These are phyloP conservation scores for Perithous albicinctus DNA, from an alignment of 2,888 invertebrate species.

Conservation along the genomic window DNA sequence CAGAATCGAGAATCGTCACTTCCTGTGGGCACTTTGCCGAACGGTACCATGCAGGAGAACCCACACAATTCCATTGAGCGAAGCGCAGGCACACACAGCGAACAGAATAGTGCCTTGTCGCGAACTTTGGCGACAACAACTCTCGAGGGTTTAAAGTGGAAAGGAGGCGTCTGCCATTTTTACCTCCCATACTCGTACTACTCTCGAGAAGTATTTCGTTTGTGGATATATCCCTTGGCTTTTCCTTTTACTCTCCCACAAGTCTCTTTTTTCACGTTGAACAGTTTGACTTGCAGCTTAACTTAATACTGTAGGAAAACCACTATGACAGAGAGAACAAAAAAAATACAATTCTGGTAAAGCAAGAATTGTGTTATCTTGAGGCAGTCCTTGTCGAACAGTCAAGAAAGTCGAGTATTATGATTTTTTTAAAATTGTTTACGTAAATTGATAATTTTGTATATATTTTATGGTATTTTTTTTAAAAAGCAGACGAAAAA, in stretches of 20 bases:
- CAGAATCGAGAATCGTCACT: conserved; percentile 58
- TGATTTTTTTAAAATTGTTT: no score
- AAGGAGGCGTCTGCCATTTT: conserved; percentile 6
- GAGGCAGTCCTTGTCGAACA: no score
- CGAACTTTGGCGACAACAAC: conserved; percentile 8
- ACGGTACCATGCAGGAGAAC: background rate
- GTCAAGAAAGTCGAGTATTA: no score
- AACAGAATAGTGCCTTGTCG: conserved; percentile 10
- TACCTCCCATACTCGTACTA: background rate
- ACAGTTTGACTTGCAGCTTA: background rate
- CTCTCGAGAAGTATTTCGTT: conserved; percentile 23
- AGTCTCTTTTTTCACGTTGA: background rate
- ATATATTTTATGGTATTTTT: no score
- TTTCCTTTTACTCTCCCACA: background rate
- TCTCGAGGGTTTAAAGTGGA: conserved; percentile 27
- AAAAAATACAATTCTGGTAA: no score
- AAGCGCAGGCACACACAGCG: background rate
- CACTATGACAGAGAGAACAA: no score
- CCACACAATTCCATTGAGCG: background rate
- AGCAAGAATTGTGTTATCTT: no score
- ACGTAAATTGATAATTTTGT: no score
- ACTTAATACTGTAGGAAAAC: background rate
- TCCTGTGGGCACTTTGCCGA: conserved; percentile 41
- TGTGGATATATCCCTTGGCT: background rate
- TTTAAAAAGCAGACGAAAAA: no score